Evolutionary conservation across 2,888 invertebrate genomes (phyloP), one percentile per base, ranked within the genome.

Genomic region (Leptopilina drosophilae): DNA sequence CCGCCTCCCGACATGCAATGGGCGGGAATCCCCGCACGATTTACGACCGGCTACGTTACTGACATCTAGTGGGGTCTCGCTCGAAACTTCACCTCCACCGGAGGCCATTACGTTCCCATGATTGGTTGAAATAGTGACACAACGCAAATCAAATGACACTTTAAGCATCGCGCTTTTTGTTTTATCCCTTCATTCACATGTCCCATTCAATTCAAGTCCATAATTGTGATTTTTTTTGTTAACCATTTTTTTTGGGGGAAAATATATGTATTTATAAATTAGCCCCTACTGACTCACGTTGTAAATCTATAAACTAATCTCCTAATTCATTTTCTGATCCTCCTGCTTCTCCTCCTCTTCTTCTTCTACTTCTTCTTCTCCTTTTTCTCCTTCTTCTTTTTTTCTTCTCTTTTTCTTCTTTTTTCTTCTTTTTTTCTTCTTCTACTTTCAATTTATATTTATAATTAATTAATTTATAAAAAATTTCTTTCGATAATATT

Each of bases 61-160:
- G 93, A 92, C 93, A 94, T 94, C 94, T 94, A 93, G 92, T 92
- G 93, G 93, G 93, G 93, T 91, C 89, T 90, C 90, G 90, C 90
- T 90, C 89, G 77, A 78, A 85, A 89, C 85, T 85, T 83, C 77
- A 77, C 82, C 80, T 81, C 83, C 83, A 92, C 90, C 91, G 93
- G 93, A 93, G 93, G 94, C 94, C 94, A 94, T 94, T 93, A 94
- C 93, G 92, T 92, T 91, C 88, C 90, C 92, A 92, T 93, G 92
- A 94, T 94, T 94, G 94, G 94, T 92, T 92, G 92, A 83, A 86
- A 88, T 87, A 86, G 86, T 86, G 85, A 85, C 86, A 91, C 91
- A 81, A 88, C 90, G 89, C 87, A 87, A 89, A 90, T 90, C 91
- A 91, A 87, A 83, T 87, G 86, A 90, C 85, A 83, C 87, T 88